Evolutionary conservation across 2,113 vertebrate species (phyloP).

Genomic region (Tachuris rubrigastra): DNA sequence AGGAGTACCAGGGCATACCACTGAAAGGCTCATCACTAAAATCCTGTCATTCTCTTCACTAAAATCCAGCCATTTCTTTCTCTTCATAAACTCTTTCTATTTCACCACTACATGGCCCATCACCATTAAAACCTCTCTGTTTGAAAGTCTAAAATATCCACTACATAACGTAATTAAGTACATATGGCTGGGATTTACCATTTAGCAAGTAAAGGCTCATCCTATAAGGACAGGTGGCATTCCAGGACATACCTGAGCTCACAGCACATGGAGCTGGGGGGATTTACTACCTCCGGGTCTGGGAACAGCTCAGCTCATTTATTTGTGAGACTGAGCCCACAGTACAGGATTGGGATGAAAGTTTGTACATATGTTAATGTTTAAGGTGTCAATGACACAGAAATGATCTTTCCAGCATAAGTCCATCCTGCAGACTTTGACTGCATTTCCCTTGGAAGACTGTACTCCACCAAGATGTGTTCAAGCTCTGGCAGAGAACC

Average conservation of each 20-base stretch:
- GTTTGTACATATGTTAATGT: background rate
- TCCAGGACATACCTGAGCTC: background rate
- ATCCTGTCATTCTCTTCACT: background rate
- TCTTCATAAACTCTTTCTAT: background rate
- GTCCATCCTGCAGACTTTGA: background rate
- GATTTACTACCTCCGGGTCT: background rate
- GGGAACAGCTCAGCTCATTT: background rate
- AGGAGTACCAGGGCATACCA: background rate
- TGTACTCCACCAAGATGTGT: background rate
- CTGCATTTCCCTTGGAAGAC: background rate
- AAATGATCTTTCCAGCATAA: background rate
- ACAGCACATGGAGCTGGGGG: fast-evolving
- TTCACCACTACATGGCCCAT: background rate
- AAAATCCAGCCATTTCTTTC: background rate
- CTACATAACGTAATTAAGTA: background rate
- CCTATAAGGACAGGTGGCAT: fast-evolving
- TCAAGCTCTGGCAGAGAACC: background rate
- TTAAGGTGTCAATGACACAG: background rate
- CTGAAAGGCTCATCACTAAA: background rate
- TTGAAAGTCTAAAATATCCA: background rate
- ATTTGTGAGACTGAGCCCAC: background rate
- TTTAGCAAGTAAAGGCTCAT: background rate
- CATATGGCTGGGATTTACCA: fast-evolving
- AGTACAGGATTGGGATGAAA: background rate
- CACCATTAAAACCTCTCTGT: background rate